Base-by-base conservation (phyloP, 2,113 vertebrate genomes). In the Vidua chalybeata region DNA sequence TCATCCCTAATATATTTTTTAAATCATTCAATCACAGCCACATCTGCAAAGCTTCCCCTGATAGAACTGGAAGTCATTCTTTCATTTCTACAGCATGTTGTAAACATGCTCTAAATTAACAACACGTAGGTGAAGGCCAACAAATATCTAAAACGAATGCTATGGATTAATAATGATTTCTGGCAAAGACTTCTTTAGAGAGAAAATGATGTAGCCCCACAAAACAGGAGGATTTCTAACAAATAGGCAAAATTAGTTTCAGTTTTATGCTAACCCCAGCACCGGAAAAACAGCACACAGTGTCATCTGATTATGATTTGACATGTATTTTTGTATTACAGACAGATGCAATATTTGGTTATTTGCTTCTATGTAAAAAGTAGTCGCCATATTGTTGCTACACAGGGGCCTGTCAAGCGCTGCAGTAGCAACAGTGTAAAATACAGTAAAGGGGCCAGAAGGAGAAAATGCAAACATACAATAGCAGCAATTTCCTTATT, bases 331-430 rank as follows among this genome's bases (percentile, higher is more conserved):
- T 86, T 92, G 17, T 58, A 46, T 82, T 68, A 66, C 67, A 93
- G 89, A 95, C 82, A 97, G 72, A 97, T 96, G 94, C 93, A 96
- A 96, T 93, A 97, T 97, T 97, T 94, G 96, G 96, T 96, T 97
- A 96, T 97, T 97, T 97, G 97, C 96, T 92, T 96, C 94, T 95
- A 96, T 97, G 95, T 95, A 97, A 97, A 96, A 97, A 98, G 93
- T 97, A 97, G 97, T 98, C 97, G 97, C 98, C 97, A 98, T 98
- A 97, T 98, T 98, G 98, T 98, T 98, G 98, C 98, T 98, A 98
- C 97, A 98, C 96, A 98, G 97, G 98, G 98, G 98, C 98, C 98
- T 98, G 97, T 97, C 98, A 98, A 98, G 98, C 98, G 96, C 98
- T 98, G 98, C 98, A 98, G 98, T 97, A 98, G 98, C 98, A 97